Conservation (phyloP, 2,113 vertebrate genomes). For the Rhipidura dahli region DNA sequence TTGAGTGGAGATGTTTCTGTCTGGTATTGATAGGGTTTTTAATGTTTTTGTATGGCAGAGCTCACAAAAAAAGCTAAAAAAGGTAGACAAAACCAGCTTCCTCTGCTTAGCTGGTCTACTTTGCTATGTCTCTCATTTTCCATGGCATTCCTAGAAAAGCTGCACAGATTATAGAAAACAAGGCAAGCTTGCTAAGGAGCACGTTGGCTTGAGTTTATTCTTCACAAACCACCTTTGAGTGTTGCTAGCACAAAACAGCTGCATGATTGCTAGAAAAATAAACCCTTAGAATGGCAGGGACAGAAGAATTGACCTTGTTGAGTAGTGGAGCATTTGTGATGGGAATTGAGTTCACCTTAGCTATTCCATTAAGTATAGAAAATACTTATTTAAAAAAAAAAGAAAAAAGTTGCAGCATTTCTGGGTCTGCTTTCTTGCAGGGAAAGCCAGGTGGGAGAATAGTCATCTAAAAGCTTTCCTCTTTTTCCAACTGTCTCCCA, state of each 20-base stretch:
- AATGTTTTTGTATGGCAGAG: not conserved
- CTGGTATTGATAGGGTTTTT: not conserved
- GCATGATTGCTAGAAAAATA: not conserved
- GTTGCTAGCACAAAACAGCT: not conserved
- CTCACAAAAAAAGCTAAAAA: not conserved
- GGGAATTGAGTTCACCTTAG: not conserved
- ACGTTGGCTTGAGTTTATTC: not conserved
- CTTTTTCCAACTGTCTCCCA: not conserved
- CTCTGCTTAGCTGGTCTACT: not conserved
- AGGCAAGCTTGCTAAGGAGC: not conserved
- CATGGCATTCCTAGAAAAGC: not conserved
- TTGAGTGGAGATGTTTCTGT: not conserved
- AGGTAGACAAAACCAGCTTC: not conserved
- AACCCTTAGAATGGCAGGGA: not conserved
- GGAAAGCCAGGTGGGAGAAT: not conserved
- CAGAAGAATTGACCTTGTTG: not conserved
- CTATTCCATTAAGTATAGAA: not conserved
- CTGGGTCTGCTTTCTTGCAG: not conserved
- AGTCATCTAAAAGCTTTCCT: not conserved
- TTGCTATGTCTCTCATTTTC: not conserved
- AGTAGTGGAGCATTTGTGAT: not conserved
- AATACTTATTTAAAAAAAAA: not conserved
- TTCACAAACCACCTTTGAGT: not conserved
- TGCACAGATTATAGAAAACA: not conserved
- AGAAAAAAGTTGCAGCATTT: not conserved